Base-by-base conservation (phyloP, 2,888 invertebrate genomes). In the Netelia fuscicornis region DNA sequence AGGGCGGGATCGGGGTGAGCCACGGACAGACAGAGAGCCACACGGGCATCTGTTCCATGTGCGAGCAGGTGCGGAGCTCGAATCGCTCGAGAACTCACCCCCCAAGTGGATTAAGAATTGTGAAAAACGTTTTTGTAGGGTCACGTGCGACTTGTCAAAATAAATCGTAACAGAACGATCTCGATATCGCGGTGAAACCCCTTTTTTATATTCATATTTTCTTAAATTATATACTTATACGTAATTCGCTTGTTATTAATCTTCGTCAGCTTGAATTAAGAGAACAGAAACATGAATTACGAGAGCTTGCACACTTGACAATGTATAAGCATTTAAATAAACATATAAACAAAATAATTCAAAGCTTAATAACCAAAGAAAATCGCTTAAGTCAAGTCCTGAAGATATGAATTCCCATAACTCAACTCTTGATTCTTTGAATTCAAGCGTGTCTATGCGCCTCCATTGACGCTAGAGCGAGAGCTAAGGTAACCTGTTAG, bases 141-240 rank as follows among this genome's bases (percentile, higher is more conserved):
- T 93, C 93, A 93, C 93, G 93, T 93, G 93, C 92, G 90, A 85
- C 89, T 58, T 89, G 92, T 92, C 92, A 93, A 92, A 93, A 92
- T 92, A 93, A 91, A 92, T 93, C 88, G 88, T 91, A 91, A 92
- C 91, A 91, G 89, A 91, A 88, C 67, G 82, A 88, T 87, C 88
- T 86, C 87, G 86, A 83, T 85, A 84, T 82, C 83, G 54, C 58
- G 83, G 44, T 64, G n/a, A 68, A 74, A 64, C 68, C 64, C 54
- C 62, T 30, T 37, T 37, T 37, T 71, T 70, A 54, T 25, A 1
- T 62, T 37, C 37, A 17, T 54, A 30, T 37, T 25, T 20, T 11
- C 62, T 11, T 37, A 48, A 67, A 65, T 65, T 62, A 72, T 60
- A 23, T 17, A 30, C 13, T 11, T 37, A 83, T 84, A 83, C 84